phyloP scores from a whole-genome alignment of 2,113 vertebrate species.

The Zapornia atra region DNA sequence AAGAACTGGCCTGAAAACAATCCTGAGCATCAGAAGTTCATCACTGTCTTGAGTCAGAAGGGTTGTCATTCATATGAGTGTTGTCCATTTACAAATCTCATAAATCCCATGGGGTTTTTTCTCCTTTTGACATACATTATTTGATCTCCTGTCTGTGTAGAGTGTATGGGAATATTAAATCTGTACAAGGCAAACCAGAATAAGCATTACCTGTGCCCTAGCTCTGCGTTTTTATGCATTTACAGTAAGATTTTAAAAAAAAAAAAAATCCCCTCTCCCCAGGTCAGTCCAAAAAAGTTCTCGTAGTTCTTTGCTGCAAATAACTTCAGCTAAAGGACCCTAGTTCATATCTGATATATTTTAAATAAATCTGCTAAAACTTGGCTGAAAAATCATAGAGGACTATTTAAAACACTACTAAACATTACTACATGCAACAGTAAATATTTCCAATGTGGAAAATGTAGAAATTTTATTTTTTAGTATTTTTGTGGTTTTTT shows the following conservation, averaged over 20 bases:
- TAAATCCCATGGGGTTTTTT: fast-evolving
- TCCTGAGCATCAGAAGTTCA: not conserved
- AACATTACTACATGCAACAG: not conserved
- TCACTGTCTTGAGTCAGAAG: not conserved
- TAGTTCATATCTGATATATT: not conserved
- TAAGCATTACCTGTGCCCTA: not conserved
- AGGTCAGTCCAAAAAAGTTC: not conserved
- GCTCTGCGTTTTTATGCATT: not conserved
- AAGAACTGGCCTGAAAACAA: not conserved
- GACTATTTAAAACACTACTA: not conserved
- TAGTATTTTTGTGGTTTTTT: not conserved
- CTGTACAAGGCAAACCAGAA: not conserved
- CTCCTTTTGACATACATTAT: not conserved
- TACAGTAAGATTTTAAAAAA: not conserved
- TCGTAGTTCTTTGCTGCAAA: not conserved
- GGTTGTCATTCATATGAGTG: not conserved
- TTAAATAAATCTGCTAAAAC: not conserved
- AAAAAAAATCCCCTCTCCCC: not conserved
- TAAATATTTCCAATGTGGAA: not conserved
- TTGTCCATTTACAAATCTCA: not conserved
- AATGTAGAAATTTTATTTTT: not conserved
- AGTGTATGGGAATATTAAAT: not conserved
- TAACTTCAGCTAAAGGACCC: not conserved
- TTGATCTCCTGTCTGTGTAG: not conserved
- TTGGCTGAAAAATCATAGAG: not conserved